These are phyloP conservation scores for Sogatella furcifera DNA, from an alignment of 1,140 invertebrate genomes.

Conservation along the genomic window DNA sequence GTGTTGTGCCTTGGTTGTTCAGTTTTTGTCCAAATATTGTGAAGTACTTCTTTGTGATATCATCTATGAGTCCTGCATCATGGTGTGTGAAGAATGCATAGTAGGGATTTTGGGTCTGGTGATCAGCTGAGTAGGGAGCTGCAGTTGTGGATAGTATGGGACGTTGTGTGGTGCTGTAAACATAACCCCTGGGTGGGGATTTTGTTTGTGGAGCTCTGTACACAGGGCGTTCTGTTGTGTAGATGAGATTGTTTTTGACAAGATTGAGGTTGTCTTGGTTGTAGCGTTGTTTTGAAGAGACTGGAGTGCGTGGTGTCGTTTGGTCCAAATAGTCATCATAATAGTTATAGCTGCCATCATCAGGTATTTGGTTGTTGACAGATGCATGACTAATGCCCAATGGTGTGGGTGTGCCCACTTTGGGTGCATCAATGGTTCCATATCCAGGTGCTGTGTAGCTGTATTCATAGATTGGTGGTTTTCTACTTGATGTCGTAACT, in stretches of 20 bases:
- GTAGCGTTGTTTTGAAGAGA: neutral
- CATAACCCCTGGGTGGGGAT: no score
- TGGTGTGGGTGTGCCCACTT: conserved; percentile 16
- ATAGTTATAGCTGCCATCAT: conserved; percentile 12
- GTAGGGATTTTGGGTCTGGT: conserved; percentile 40
- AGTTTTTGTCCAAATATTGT: conserved; percentile 63
- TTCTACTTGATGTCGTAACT: conserved; percentile 8
- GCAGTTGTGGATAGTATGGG: neutral
- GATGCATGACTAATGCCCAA: neutral
- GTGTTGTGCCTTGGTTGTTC: conserved; percentile 38
- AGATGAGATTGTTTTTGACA: neutral
- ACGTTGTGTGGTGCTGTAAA: no score
- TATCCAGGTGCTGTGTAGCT: conserved; percentile 25
- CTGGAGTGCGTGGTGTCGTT: neutral
- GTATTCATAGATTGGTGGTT: conserved; percentile 27
- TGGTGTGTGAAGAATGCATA: conserved; percentile 58
- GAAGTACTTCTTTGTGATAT: conserved; percentile 64
- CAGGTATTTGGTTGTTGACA: conserved; percentile 2
- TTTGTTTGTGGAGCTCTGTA: neutral
- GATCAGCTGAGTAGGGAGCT: neutral
- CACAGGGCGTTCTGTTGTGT: neutral
- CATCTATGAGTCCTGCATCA: conserved; percentile 55
- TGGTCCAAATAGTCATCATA: conserved; percentile 8
- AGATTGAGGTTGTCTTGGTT: neutral
- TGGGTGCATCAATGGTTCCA: conserved; percentile 17